Base-by-base conservation (phyloP, 2,888 invertebrate genomes). In the Microctonus hyperodae region DNA sequence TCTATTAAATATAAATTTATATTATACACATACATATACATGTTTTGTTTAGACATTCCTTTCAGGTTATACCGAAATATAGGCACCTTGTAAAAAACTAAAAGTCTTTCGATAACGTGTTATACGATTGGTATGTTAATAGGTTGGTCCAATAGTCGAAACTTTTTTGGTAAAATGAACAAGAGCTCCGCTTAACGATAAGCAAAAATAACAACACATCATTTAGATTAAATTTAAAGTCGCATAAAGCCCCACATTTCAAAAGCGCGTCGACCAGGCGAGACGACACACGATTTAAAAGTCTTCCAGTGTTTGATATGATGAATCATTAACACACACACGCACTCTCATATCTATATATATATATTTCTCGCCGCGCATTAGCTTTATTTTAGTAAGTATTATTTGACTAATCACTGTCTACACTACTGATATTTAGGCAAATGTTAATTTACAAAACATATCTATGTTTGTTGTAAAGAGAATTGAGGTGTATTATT, bases 121-220 rank as follows among this genome's bases (percentile, higher is more conserved):
- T n/a, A 44, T 16, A 44, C 44, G 44, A 44, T 44, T 44, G 44
- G 44, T 44, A 11, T 56, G 33, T 20, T 35, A 11, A 33, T 35
- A 23, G 23, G 31, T 61, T 31, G 22, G 35, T 61, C 1, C 11
- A 60, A 50, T 28, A 25, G 44, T 2, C 23, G 20, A 58, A 37
- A 23, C 20, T 28, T 60, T 55, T 68, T 63, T 61, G 10, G 64
- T 16, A 35, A 65, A 28, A 65, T 50, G 33, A 20, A 57, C 48
- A 20, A 51, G 74, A 74, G 73, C 72, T 72, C 53, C 79, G 78
- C 75, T 78, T 79, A 73, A 77, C 80, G 79, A 80, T 80, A 80
- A 80, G 72, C 56, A 6, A 74, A 75, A 72, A 76, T 77, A 77
- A 79, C 75, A 81, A 80, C 81, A 81, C 79, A 80, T 81, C 73